Conservation (phyloP, 1,140 invertebrate genomes). For the Hyposmocoma kahamanoa region DNA sequence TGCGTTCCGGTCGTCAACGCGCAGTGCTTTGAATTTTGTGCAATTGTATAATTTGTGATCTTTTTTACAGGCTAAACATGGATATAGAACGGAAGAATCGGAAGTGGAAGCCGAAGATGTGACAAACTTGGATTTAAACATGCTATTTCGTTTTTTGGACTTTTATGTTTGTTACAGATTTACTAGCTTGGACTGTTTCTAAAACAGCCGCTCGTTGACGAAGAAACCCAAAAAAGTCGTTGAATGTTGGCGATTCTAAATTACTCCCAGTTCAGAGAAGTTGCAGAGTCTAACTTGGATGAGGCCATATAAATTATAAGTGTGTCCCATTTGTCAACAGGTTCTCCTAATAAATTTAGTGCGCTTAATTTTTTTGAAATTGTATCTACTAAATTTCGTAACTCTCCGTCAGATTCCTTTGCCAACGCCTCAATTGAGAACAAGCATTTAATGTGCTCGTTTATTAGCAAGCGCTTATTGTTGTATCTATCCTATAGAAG, state of each 20-base stretch:
- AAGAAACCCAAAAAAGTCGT: neutral
- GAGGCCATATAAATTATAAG: neutral
- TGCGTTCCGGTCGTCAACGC: too few species aligned
- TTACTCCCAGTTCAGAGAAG: neutral
- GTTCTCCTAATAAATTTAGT: neutral
- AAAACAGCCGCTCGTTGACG: conserved; percentile 2
- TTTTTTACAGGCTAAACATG: conserved; percentile 4
- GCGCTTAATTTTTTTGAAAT: neutral
- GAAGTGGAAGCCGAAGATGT: neutral
- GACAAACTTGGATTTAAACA: neutral
- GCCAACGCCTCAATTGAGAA: neutral
- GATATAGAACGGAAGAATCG: neutral
- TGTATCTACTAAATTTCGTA: neutral
- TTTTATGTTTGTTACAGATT: neutral
- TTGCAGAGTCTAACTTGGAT: conserved; percentile 8
- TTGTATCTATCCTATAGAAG: neutral
- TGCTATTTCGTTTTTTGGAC: neutral
- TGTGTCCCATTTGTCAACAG: neutral
- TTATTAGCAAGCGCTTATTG: neutral
- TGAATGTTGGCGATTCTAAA: neutral
- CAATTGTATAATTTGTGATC: conserved; percentile 6
- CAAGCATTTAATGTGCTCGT: neutral
- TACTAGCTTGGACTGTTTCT: neutral
- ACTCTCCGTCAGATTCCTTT: neutral
- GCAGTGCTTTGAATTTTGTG: conserved; percentile 6